A percentile compares a stretch with the other conserved stretches of the same genome.
These are phyloP conservation scores for Euproctis similis DNA, from an alignment of 2,888 invertebrate genomes.

Conservation along the genomic window DNA sequence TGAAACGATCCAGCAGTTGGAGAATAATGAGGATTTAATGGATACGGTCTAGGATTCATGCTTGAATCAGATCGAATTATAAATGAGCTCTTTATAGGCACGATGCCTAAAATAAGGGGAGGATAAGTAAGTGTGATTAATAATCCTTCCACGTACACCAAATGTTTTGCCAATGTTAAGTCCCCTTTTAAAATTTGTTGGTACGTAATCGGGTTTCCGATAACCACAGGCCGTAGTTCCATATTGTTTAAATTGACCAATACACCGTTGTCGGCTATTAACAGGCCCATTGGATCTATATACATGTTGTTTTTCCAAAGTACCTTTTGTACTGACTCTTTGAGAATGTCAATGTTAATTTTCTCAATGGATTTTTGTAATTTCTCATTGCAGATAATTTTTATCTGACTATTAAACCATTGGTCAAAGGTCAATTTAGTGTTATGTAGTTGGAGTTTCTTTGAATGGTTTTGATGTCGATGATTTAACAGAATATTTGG, in stretches of 20 bases:
- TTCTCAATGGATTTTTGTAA: slow-evolving; percentile 14
- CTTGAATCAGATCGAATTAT: slow-evolving; percentile 10
- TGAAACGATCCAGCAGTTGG: no score
- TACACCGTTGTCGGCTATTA: slow-evolving; percentile 18
- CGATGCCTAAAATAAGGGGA: slow-evolving; percentile 39
- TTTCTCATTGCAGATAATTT: slow-evolving; percentile 17
- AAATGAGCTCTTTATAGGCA: slow-evolving; percentile 36
- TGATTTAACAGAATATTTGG: no score
- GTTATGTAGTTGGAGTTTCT: slow-evolving; percentile 1
- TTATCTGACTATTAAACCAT: slow-evolving; percentile 37
- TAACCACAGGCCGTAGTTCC: slow-evolving; percentile 37
- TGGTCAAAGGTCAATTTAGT: slow-evolving; percentile 26
- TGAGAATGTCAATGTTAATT: slow-evolving; percentile 24
- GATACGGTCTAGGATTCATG: no score
- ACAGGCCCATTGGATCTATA: slow-evolving; percentile 26
- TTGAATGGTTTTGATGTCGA: neutral
- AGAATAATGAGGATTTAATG: no score
- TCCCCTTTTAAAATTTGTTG: slow-evolving; percentile 13
- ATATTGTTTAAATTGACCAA: slow-evolving; percentile 23
- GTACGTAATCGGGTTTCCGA: slow-evolving; percentile 34
- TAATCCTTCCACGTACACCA: slow-evolving; percentile 37
- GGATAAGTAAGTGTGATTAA: slow-evolving; percentile 35
- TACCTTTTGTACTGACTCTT: slow-evolving; percentile 27
- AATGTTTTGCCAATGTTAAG: slow-evolving; percentile 11
- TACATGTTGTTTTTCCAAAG: slow-evolving; percentile 33